Evolutionary conservation across 2,797 vertebrate genomes (phyloP).

Genomic region (Poecilia gillii): DNA sequence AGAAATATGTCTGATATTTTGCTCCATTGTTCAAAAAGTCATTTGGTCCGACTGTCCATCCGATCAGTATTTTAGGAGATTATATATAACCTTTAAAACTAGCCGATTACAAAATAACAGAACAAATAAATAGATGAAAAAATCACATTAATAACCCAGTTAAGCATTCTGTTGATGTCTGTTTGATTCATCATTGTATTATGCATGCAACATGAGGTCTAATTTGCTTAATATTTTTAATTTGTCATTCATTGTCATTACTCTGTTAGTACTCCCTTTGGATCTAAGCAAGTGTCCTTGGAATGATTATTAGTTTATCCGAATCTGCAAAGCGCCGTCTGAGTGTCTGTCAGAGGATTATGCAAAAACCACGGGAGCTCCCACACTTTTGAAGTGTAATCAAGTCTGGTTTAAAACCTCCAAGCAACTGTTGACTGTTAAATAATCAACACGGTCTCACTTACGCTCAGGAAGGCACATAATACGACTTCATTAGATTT

Average conservation of each 20-base stretch:
- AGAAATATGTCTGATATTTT: neutral
- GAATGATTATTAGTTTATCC: constrained; percentile 58
- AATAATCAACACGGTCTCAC: constrained; percentile 22
- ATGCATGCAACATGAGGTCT: constrained; percentile 58
- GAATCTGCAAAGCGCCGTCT: constrained; percentile 34
- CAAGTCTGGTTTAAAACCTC: constrained; percentile 39
- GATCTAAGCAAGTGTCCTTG: constrained; percentile 61
- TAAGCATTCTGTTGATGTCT: constrained; percentile 57
- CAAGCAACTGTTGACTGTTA: constrained; percentile 24
- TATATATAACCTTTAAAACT: constrained; percentile 28
- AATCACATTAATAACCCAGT: constrained; percentile 42
- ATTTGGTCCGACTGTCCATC: neutral
- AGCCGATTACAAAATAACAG: constrained; percentile 35
- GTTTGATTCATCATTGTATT: constrained; percentile 61
- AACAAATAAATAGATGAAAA: constrained; percentile 19
- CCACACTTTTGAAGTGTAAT: constrained; percentile 39
- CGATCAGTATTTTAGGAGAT: constrained; percentile 4
- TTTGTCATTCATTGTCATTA: constrained; percentile 66
- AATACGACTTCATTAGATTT: constrained; percentile 43
- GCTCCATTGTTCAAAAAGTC: neutral
- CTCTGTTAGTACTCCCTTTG: constrained; percentile 53
- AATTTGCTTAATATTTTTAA: constrained; percentile 40
- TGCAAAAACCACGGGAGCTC: constrained; percentile 34
- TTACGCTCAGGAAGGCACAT: neutral
- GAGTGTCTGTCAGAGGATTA: constrained; percentile 41